phyloP scores from a whole-genome alignment of 2,888 invertebrate species.

The Penaeus monodon region DNA sequence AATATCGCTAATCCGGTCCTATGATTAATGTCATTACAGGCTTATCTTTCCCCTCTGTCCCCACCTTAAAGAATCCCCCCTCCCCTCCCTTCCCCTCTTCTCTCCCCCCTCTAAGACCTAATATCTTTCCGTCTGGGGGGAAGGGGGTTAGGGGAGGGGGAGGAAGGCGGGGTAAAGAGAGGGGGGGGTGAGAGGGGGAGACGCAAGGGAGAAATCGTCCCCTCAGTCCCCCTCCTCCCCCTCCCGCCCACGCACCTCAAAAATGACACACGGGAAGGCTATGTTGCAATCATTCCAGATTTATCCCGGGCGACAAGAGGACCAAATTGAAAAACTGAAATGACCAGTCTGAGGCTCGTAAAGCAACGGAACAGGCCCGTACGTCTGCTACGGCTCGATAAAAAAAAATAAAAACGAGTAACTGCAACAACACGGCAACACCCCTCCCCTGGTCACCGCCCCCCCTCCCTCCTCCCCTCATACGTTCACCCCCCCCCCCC shows the following conservation, averaged over 20 bases:
- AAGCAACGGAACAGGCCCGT: no score
- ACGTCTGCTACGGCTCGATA: no score
- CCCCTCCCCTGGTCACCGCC: background rate
- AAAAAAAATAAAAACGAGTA: no score
- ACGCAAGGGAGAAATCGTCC: background rate
- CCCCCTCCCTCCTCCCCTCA: background rate
- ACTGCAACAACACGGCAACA: no score
- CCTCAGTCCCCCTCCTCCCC: background rate
- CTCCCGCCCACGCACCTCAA: background rate
- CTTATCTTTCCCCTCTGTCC: background rate
- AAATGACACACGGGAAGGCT: no score
- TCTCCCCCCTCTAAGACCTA: background rate
- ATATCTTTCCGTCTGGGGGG: constrained; percentile 11
- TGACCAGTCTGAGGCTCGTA: no score
- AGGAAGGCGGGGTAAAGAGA: background rate
- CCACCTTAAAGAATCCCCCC: background rate
- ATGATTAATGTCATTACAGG: no score
- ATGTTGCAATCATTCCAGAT: no score
- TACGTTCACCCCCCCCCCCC: background rate
- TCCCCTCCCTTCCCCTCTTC: background rate
- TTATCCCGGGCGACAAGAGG: no score
- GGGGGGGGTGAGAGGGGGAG: background rate
- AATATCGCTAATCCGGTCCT: no score
- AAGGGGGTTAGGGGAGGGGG: background rate
- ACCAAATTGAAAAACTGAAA: no score